Percentiles rank a stretch among this genome's conserved stretches.
phyloP scores from a whole-genome alignment of 2,888 invertebrate species.

The Eurytoma adleriae region DNA sequence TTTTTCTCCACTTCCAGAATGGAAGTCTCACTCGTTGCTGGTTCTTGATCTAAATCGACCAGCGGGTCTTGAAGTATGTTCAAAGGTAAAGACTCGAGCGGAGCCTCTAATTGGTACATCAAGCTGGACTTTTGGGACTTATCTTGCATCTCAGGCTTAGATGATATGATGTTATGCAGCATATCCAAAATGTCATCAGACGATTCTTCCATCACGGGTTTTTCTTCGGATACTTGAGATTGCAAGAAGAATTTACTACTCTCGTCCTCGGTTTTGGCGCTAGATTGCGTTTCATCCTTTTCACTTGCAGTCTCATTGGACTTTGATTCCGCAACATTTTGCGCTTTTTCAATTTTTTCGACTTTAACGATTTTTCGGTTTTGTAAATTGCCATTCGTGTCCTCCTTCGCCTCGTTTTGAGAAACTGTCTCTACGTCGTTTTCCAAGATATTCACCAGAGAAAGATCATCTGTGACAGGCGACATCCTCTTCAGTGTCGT shows the following conservation, averaged over 20 bases:
- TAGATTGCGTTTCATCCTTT: constrained; percentile 23
- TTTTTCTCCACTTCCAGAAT: constrained; percentile 37
- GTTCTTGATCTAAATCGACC: constrained; percentile 58
- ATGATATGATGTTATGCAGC: constrained; percentile 81
- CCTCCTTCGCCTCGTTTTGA: constrained; percentile 59
- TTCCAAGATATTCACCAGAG: constrained; percentile 72
- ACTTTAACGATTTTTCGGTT: constrained; percentile 14
- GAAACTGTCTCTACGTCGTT: constrained; percentile 59
- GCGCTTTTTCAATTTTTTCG: constrained; percentile 44
- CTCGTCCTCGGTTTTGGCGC: constrained; percentile 28
- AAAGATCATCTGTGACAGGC: constrained; percentile 72
- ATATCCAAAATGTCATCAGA: constrained; percentile 85
- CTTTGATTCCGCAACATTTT: constrained; percentile 51
- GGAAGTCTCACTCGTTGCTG: constrained; percentile 35
- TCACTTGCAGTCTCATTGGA: neutral
- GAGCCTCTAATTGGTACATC: constrained; percentile 72
- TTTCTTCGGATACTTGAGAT: constrained; percentile 58
- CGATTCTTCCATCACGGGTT: constrained; percentile 76
- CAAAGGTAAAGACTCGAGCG: constrained; percentile 71
- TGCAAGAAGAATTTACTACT: constrained; percentile 41
- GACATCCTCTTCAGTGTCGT: constrained; percentile 70
- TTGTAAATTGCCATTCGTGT: constrained; percentile 54
- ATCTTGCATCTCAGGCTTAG: constrained; percentile 74
- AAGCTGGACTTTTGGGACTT: constrained; percentile 69
- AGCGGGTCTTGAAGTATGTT: constrained; percentile 70